Percentiles rank a stretch among this genome's conserved stretches.
Evolutionary conservation across 2,888 invertebrate genomes (phyloP).

Genomic region (Aromia moschata): DNA sequence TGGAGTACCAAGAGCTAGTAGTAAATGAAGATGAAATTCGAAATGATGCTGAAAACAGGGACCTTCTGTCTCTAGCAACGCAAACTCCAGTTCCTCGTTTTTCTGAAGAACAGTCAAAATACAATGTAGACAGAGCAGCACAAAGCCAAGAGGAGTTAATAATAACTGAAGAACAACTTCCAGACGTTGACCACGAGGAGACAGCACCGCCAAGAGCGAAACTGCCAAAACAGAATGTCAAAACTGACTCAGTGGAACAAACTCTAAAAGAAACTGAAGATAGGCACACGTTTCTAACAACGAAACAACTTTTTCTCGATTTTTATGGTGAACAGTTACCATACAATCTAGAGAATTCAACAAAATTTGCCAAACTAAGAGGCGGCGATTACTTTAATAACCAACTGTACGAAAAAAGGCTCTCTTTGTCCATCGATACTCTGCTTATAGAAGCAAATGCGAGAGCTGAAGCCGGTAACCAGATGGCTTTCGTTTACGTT

Average conservation of each 20-base stretch:
- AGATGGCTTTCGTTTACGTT: slow-evolving; percentile 71
- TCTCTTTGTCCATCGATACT: slow-evolving; percentile 65
- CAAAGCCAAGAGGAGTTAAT: too few relatives aligned
- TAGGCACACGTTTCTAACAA: too few relatives aligned
- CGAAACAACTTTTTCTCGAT: slow-evolving; percentile 49
- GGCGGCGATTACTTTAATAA: slow-evolving; percentile 9
- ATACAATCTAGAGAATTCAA: not conserved
- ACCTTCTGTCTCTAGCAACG: too few relatives aligned
- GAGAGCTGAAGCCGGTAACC: slow-evolving; percentile 65
- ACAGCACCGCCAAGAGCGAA: too few relatives aligned
- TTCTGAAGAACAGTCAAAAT: too few relatives aligned
- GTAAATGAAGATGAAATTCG: slow-evolving; percentile 60
- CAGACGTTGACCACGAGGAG: too few relatives aligned
- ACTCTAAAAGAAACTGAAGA: too few relatives aligned
- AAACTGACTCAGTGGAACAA: too few relatives aligned
- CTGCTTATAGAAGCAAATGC: slow-evolving; percentile 71
- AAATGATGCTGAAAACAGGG: slow-evolving; percentile 62
- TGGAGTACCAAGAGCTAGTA: slow-evolving; percentile 72
- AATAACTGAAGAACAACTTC: too few relatives aligned
- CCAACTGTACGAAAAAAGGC: slow-evolving; percentile 6
- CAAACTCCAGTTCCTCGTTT: too few relatives aligned
- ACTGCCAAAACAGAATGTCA: too few relatives aligned
- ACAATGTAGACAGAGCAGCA: too few relatives aligned
- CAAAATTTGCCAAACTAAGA: slow-evolving; percentile 9
- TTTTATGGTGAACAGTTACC: slow-evolving; percentile 46